Evolutionary conservation across 2,113 vertebrate species (phyloP), one percentile per base, ranked within the genome.

Genomic region (Embiotoca jacksoni): DNA sequence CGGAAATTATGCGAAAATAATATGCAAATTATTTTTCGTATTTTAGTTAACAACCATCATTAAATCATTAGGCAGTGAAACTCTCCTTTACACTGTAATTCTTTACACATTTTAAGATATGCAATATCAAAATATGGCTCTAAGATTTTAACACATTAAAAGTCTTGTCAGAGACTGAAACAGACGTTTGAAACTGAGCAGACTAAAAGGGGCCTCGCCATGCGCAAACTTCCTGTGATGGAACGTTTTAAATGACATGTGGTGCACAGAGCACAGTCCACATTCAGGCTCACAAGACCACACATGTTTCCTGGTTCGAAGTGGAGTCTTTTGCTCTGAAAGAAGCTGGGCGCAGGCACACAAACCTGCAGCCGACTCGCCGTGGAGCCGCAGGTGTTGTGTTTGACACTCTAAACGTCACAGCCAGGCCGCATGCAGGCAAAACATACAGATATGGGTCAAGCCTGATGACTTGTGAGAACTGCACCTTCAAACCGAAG

Each of bases 371-470:
- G 52, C 49, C 6, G 33, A 4, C 1, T 32, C 2, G 74, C 11
- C 2, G 5, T 3, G 41, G 50, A 64, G 53, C 62, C n/a, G n/a
- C 84, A 78, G 71, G 78, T 90, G 80, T 81, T 80, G 31, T 60
- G 69, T 71, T 80, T 70, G 74, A 86, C 67, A 75, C 49, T 47
- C 5, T 47, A 61, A 66, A 82, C 78, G 75, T 64, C 30, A n/a
- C 36, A n/a, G 84, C 64, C 32, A 46, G 75, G 59, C 14, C 15
- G 61, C 58, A 90, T 90, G 75, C 62, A 81, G 88, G 86, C 89
- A 92, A 90, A 93, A 92, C 88, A 91, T 23, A 31, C 31, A 57
- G 23, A 79, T 83, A 30, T 67, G 81, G 86, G 87, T 84, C 72
- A 84, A 76, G 65, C 74, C 71, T 44, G 1, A 33, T 49, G 63